Percentiles rank a stretch among this genome's conserved stretches.
Evolutionary conservation across 2,113 vertebrate genomes (phyloP).

Genomic region (Labeo rohita): DNA sequence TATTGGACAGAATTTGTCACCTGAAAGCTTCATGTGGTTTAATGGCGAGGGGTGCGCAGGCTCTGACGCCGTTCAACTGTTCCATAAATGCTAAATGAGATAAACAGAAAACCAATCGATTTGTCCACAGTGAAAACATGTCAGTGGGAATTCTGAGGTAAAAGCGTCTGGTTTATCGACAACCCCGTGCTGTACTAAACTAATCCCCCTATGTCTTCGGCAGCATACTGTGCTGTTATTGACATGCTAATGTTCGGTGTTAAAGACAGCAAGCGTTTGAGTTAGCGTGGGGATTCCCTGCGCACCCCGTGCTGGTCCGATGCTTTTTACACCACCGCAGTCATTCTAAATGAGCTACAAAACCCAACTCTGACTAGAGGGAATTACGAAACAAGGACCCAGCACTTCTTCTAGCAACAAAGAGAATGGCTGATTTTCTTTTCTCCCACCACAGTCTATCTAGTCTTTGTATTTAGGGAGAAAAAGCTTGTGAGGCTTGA

Average conservation of each 20-base stretch:
- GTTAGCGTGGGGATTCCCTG: constrained; percentile 31
- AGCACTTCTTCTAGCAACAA: constrained; percentile 20
- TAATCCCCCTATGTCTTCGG: background rate
- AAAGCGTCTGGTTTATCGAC: constrained; percentile 40
- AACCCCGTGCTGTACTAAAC: background rate
- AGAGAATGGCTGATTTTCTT: constrained; percentile 41
- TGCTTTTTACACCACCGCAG: constrained; percentile 59
- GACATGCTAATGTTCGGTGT: constrained; percentile 38
- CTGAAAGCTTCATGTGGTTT: constrained; percentile 23
- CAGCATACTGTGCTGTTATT: constrained; percentile 27
- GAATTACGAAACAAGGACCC: constrained; percentile 60
- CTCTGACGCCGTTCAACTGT: constrained; percentile 37
- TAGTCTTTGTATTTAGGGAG: constrained; percentile 18
- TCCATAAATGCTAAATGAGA: constrained; percentile 73
- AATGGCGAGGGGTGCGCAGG: background rate
- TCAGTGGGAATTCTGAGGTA: constrained; percentile 64
- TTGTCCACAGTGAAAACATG: constrained; percentile 64
- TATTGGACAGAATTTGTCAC: background rate
- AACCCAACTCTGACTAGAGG: constrained; percentile 55
- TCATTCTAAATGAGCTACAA: constrained; percentile 62
- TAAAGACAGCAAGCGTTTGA: constrained; percentile 20
- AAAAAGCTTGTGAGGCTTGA: background rate
- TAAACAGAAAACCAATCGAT: constrained; percentile 76
- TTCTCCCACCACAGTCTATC: constrained; percentile 22
- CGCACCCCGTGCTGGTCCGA: constrained; percentile 41